Evolutionary conservation across 1,140 invertebrate genomes (phyloP), one percentile per base, ranked within the genome.

Genomic region (Aphelinus certus): DNA sequence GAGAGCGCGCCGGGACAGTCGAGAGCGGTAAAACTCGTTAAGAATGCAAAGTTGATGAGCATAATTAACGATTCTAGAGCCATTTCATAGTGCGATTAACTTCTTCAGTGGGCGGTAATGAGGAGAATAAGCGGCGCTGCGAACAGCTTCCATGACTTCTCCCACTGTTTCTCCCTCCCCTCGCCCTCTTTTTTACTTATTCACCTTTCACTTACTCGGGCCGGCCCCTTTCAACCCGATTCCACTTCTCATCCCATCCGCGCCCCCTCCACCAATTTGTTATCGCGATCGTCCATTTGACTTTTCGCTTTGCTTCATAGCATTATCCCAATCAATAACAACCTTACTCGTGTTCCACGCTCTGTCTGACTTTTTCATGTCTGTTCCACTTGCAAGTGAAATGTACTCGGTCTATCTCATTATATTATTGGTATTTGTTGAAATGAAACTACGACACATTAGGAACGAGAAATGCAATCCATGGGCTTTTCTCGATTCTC

Each of bases 31-130:
- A 75, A 64, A 69, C 58, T 75, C 60, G 66, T 69, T 75, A 75
- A 75, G 69, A 75, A 75, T 69, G 66, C 66, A 69, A 62, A 69
- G 58, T 69, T 69, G 64, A 60, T 55, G 69, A 56, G 66, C 46
- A 69, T 69, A 75, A 75, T 75, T 69, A 75, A 69, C 56, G 73
- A 51, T 60, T 69, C 51, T 63, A 46, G 45, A 57, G 49, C 3
- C 42, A 47, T 48, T 10, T 47, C 42, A 46, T 64, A 48, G 66
- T 51, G 47, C 53, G 53, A 69, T 75, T 69, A 75, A 75, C 73
- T 69, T 69, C 66, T 75, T 75, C 69, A 75, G 56, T 64, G 45
- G 42, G 1, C 73, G 73, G 51, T 75, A 75, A 75, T 69, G 73
- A 75, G 73, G n/a, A 58, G 66, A 75, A 75, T 75, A 64, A 75